These are phyloP conservation scores for Heliangelus exortis DNA, from an alignment of 2,797 vertebrate genomes.

Conservation along the genomic window DNA sequence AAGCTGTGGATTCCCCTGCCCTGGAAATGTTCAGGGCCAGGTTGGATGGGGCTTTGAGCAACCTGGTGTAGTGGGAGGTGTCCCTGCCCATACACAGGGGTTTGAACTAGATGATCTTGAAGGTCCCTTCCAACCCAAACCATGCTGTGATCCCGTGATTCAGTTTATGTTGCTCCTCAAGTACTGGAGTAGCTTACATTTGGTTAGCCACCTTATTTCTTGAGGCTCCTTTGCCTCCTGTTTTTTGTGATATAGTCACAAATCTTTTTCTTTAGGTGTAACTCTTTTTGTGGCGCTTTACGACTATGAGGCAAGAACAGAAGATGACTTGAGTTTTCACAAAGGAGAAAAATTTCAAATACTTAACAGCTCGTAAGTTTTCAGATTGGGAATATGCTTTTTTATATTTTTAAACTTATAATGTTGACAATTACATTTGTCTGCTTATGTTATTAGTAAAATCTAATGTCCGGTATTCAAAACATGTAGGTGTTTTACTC, in stretches of 20 bases:
- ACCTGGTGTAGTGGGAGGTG: too few species aligned
- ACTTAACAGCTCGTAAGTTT: constrained; percentile 97
- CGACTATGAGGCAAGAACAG: constrained; percentile 95
- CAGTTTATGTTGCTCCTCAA: neutral
- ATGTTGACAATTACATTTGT: neutral
- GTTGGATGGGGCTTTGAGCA: too few species aligned
- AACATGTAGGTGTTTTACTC: neutral
- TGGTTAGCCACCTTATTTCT: neutral
- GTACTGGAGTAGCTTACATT: neutral
- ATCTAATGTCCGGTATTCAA: neutral
- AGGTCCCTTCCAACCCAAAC: too few species aligned
- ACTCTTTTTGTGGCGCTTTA: constrained; percentile 98
- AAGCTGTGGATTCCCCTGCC: too few species aligned
- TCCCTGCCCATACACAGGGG: too few species aligned
- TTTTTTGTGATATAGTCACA: neutral
- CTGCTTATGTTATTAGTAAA: neutral
- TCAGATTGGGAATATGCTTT: neutral
- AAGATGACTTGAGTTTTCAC: constrained; percentile 97
- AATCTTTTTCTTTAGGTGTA: constrained; percentile 83
- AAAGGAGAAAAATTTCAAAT: constrained; percentile 99
- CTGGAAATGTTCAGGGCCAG: too few species aligned
- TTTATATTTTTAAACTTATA: neutral
- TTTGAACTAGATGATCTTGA: too few species aligned
- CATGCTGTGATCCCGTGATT: too few species aligned
- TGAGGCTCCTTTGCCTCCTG: neutral